A percentile compares a stretch with the other conserved stretches of the same genome.
These are phyloP conservation scores for Rhabditoides inermis DNA, from an alignment of 2,888 invertebrate genomes.

Conservation along the genomic window DNA sequence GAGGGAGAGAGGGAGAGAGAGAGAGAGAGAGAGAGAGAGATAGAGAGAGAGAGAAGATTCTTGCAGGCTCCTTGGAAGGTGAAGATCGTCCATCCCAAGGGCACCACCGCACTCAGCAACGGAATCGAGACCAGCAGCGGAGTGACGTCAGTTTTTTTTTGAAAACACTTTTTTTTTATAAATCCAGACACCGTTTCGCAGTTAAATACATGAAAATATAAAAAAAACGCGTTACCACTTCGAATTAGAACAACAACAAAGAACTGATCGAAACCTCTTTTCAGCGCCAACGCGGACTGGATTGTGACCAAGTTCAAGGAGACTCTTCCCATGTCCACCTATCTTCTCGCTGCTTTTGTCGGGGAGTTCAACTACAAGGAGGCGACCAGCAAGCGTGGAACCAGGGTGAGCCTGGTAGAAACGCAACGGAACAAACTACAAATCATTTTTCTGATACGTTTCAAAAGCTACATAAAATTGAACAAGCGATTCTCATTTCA, in stretches of 20 bases:
- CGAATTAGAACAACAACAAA: too few species aligned
- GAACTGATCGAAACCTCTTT: too few species aligned
- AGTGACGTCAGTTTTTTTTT: conserved; percentile 4
- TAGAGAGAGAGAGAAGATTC: too few species aligned
- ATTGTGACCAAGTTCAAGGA: conserved; percentile 58
- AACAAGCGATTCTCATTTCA: too few species aligned
- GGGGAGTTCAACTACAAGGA: conserved; percentile 68
- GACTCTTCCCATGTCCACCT: conserved; percentile 69
- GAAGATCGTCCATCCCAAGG: conserved; percentile 16
- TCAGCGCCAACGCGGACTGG: too few species aligned
- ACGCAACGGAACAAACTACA: background rate
- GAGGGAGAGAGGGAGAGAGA: background rate
- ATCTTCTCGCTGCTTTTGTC: conserved; percentile 75
- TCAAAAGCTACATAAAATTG: too few species aligned
- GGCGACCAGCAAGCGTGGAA: conserved; percentile 61
- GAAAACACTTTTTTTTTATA: background rate
- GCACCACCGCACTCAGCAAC: conserved; percentile 12
- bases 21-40: too few species aligned
- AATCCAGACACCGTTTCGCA: too few species aligned
- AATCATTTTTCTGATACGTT: background rate
- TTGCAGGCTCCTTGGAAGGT: conserved; percentile 9
- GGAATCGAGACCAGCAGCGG: conserved; percentile 11
- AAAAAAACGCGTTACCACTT: too few species aligned
- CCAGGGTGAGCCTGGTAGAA: conserved; percentile 61
- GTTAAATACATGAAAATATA: too few species aligned